A percentile compares a stretch with the other conserved stretches of the same genome.
phyloP scores from a whole-genome alignment of 1,140 invertebrate genomes.

The Penaeus vannamei region DNA sequence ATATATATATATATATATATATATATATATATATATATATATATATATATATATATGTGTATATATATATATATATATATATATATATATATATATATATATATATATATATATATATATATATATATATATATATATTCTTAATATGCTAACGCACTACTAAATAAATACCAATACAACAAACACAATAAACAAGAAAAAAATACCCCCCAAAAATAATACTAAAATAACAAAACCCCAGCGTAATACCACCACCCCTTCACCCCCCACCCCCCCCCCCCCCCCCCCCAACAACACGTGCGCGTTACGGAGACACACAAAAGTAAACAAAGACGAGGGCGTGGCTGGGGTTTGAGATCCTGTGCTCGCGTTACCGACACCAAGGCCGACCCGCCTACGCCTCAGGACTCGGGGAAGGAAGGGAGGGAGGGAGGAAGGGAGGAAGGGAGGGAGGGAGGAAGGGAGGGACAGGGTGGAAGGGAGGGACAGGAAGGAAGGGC shows the following conservation, averaged over 20 bases:
- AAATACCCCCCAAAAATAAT: too few species aligned
- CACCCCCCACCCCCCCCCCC: too few species aligned
- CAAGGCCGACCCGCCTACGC: too few species aligned
- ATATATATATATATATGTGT: slow-evolving; percentile 5
- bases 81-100: slow-evolving; percentile 16
- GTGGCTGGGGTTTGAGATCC: too few species aligned
- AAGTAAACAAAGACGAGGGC: too few species aligned
- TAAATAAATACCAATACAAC: background rate
- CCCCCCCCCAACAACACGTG: too few species aligned
- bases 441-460: background rate
- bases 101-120: slow-evolving; percentile 16
- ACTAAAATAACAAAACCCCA: too few species aligned
- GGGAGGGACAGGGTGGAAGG: too few species aligned
- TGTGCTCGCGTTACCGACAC: too few species aligned
- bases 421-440: background rate
- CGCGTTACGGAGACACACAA: too few species aligned
- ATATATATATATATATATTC: slow-evolving; percentile 9
- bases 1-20: background rate
- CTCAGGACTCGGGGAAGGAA: background rate
- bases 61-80: slow-evolving; percentile 16
- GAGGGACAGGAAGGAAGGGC: too few species aligned
- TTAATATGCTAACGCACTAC: background rate
- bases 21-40: background rate
- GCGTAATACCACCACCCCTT: too few species aligned
- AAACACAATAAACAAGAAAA: background rate